Conservation (phyloP, 2,113 vertebrate species). For the Cathartes aura region DNA sequence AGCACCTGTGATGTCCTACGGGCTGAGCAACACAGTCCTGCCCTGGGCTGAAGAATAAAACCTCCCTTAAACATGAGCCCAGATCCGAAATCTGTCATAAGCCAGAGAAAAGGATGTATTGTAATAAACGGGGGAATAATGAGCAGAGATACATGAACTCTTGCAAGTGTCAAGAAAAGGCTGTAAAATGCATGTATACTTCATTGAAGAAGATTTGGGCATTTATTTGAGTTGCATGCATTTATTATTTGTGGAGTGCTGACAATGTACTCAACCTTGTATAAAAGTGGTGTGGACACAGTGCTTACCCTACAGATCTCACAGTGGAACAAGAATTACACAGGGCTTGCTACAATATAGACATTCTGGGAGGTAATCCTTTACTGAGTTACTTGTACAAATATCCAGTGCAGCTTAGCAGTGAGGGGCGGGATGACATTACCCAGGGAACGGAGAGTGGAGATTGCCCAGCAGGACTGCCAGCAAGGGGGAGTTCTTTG, state of each 20-base stretch:
- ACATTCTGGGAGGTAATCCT: background rate
- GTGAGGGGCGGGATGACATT: background rate
- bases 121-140: background rate
- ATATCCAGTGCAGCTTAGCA: background rate
- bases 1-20: background rate
- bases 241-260: background rate
- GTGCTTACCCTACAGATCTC: background rate
- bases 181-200: background rate
- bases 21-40: background rate
- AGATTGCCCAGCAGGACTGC: background rate
- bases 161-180: background rate
- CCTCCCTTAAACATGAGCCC: background rate
- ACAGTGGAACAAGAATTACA: background rate
- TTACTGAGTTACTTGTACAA: background rate
- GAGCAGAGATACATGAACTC: background rate
- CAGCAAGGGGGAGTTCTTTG: background rate
- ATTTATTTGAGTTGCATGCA: background rate
- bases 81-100: background rate
- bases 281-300: background rate
- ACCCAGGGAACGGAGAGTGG: background rate
- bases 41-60: background rate
- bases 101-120: background rate
- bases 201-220: rapidly evolving
- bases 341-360: background rate
- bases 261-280: background rate